Conservation (phyloP, 1,140 invertebrate species). For the Drosophila leontia region DNA sequence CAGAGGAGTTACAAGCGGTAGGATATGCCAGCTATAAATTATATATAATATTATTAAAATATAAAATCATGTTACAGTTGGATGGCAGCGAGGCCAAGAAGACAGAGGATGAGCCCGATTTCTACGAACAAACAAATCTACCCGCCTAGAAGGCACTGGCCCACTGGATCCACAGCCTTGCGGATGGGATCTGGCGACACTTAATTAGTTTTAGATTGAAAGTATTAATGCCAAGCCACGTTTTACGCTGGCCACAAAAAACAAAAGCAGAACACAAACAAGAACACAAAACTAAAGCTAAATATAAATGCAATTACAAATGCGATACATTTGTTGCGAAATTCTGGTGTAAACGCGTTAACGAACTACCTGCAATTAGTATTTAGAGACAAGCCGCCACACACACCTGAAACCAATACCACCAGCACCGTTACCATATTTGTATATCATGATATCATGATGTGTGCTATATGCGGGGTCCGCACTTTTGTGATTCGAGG, state of each 20-base stretch:
- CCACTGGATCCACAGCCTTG: slow-evolving; percentile 1
- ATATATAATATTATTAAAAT: neutral
- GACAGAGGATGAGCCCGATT: slow-evolving; percentile 95
- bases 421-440: slow-evolving; percentile 32
- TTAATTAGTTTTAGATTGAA: slow-evolving; percentile 67
- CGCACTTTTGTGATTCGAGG: slow-evolving; percentile 50
- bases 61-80: slow-evolving; percentile 86
- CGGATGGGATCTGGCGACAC: slow-evolving; percentile 4
- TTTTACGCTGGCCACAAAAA: slow-evolving; percentile 39
- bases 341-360: slow-evolving; percentile 71
- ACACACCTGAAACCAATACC: slow-evolving; percentile 51
- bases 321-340: slow-evolving; percentile 41
- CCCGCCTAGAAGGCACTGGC: slow-evolving; percentile 87
- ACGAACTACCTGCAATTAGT: slow-evolving; percentile 81
- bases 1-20: slow-evolving; percentile 92
- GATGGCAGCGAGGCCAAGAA: slow-evolving; percentile 93
- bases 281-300: slow-evolving; percentile 31
- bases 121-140: slow-evolving; percentile 93
- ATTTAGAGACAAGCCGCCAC: slow-evolving; percentile 59
- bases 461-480: slow-evolving; percentile 20
- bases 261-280: neutral
- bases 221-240: slow-evolving; percentile 71
- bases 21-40: slow-evolving; percentile 64
- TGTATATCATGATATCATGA: slow-evolving; percentile 20
- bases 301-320: slow-evolving; percentile 35